Evolutionary conservation across 1,140 invertebrate genomes (phyloP).

Genomic region (Phenacoccus solenopsis): DNA sequence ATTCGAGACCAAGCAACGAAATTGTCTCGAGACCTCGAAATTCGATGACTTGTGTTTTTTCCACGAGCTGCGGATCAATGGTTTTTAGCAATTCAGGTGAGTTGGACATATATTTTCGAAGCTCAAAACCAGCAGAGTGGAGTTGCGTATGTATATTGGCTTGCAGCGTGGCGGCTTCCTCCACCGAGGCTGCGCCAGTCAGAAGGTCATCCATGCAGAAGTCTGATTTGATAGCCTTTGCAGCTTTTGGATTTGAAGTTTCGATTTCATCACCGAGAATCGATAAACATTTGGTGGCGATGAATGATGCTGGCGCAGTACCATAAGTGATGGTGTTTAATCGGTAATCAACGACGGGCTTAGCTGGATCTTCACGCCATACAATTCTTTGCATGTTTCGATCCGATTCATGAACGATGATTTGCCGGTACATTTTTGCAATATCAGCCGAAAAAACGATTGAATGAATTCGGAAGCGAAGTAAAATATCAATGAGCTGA

Average conservation of each 20-base stretch:
- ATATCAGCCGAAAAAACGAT: conserved; percentile 5
- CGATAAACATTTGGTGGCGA: conserved; percentile 30
- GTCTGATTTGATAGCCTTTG: conserved; percentile 26
- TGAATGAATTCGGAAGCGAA: conserved; percentile 26
- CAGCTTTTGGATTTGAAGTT: neutral
- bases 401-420: neutral
- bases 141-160: neutral
- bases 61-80: neutral
- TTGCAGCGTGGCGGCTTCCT: conserved; percentile 24
- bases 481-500: conserved; percentile 28
- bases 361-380: neutral
- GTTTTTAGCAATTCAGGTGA: neutral
- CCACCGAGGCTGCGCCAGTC: conserved; percentile 20
- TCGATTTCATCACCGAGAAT: conserved; percentile 15
- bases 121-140: neutral
- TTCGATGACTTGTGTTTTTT: neutral
- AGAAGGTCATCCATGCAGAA: conserved; percentile 28
- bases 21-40: neutral
- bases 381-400: neutral
- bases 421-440: conserved; percentile 13
- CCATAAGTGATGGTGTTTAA: conserved; percentile 32
- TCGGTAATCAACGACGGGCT: conserved; percentile 27
- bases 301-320: conserved; percentile 31
- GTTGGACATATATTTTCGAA: conserved; percentile 14
- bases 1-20: neutral